Evolutionary conservation across 37 sponge, comb jelly and placozoan species (phyloP).

Genomic region (Aphrocallistes beatrix): DNA sequence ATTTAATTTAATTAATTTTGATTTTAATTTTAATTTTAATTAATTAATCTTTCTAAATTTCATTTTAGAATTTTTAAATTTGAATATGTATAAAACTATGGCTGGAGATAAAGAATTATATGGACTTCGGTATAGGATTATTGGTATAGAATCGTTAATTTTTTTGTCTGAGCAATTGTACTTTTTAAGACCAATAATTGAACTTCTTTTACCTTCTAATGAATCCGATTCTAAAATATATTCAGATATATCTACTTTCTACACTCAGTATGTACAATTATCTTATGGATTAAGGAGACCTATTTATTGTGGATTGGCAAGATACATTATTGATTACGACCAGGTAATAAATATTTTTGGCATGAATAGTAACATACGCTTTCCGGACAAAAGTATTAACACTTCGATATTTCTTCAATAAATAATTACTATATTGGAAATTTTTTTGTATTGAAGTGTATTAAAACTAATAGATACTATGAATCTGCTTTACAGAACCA

Average conservation of each 20-base stretch:
- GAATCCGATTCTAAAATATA: not conserved
- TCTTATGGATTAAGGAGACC: not conserved
- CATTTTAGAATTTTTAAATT: too few species aligned
- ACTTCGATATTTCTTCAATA: too few species aligned
- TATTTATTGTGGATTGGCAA: not conserved
- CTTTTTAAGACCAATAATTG: not conserved
- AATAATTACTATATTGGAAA: too few species aligned
- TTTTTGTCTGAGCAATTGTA: not conserved
- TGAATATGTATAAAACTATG: too few species aligned
- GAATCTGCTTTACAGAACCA: too few species aligned
- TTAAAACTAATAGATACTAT: too few species aligned
- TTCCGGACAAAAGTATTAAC: too few species aligned
- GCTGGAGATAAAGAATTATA: not conserved
- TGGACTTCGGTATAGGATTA: not conserved
- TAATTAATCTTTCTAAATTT: too few species aligned
- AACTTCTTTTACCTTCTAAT: not conserved
- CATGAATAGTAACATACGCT: too few species aligned
- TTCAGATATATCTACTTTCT: not conserved
- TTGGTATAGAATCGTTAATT: not conserved
- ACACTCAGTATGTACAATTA: not conserved
- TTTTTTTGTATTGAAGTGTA: too few species aligned
- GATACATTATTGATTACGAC: not conserved
- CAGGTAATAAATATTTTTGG: not conserved
- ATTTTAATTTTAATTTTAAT: too few species aligned
- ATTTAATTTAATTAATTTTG: too few species aligned